These are phyloP conservation scores for Leptinotarsa texana DNA, from an alignment of 1,140 invertebrate species.

Conservation along the genomic window DNA sequence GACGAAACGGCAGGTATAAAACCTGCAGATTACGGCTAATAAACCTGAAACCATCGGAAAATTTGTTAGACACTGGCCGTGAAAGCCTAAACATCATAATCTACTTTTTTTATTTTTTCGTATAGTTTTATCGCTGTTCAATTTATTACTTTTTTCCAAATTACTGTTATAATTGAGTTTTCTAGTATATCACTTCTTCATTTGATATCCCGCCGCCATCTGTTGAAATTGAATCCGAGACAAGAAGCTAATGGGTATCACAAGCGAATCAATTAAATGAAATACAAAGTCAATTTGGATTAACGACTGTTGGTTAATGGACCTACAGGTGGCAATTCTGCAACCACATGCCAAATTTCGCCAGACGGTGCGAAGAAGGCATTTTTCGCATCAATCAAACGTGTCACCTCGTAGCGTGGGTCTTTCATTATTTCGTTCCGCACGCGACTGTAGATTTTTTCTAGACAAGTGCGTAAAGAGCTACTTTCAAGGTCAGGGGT, in stretches of 20 bases:
- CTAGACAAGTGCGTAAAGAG: neutral
- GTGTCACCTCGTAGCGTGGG: constrained; percentile 25
- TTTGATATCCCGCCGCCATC: neutral
- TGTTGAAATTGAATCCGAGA: constrained; percentile 3
- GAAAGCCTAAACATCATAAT: too few relatives aligned
- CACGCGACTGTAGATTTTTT: constrained; percentile 20
- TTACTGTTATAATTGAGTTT: too few relatives aligned
- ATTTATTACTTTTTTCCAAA: too few relatives aligned
- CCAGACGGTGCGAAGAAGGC: constrained; percentile 4
- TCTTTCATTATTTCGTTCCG: constrained; percentile 16
- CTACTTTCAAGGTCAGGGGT: neutral
- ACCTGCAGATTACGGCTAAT: too few relatives aligned
- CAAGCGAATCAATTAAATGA: neutral
- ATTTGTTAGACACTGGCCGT: too few relatives aligned
- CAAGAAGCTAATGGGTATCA: constrained; percentile 1
- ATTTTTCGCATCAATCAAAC: constrained; percentile 38
- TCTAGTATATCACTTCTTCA: too few relatives aligned
- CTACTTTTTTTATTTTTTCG: too few relatives aligned
- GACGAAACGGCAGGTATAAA: too few relatives aligned
- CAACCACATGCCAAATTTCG: constrained; percentile 36
- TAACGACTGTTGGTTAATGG: constrained; percentile 39
- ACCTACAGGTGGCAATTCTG: constrained; percentile 35
- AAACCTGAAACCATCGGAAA: too few relatives aligned
- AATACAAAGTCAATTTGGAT: constrained; percentile 22
- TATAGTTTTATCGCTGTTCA: too few relatives aligned